phyloP scores from a whole-genome alignment of 2,797 vertebrate genomes.

The Diceros bicornis region DNA sequence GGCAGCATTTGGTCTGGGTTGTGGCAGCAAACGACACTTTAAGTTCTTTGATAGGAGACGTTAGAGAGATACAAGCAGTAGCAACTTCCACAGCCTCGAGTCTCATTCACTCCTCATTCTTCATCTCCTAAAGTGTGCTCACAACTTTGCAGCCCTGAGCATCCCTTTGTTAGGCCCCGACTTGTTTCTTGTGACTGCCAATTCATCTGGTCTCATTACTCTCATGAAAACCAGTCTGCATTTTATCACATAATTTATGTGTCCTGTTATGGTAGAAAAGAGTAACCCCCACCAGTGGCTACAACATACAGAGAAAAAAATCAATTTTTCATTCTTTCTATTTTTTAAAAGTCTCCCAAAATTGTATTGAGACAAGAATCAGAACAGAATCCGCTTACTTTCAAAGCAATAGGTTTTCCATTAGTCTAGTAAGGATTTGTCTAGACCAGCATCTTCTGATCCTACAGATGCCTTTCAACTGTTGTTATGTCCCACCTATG shows the following conservation, averaged over 20 bases:
- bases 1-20: background rate
- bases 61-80: background rate
- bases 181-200: background rate
- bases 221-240: slow-evolving; percentile 8
- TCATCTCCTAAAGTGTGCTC: background rate
- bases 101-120: background rate
- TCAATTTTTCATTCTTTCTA: background rate
- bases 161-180: background rate
- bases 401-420: background rate
- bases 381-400: background rate
- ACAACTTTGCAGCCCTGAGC: background rate
- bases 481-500: background rate
- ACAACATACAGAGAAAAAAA: background rate
- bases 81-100: background rate
- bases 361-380: slow-evolving; percentile 29
- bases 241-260: slow-evolving; percentile 52
- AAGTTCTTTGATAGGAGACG: background rate
- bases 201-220: slow-evolving; percentile 30
- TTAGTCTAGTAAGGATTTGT: slow-evolving; percentile 37
- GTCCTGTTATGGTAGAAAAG: background rate
- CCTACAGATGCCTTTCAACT: slow-evolving; percentile 61
- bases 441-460: slow-evolving; percentile 11
- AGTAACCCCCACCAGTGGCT: background rate
- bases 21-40: background rate
- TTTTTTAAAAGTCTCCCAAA: slow-evolving; percentile 30